phyloP scores from a whole-genome alignment of 2,797 vertebrate genomes.

The Leptodactylus fallax region DNA sequence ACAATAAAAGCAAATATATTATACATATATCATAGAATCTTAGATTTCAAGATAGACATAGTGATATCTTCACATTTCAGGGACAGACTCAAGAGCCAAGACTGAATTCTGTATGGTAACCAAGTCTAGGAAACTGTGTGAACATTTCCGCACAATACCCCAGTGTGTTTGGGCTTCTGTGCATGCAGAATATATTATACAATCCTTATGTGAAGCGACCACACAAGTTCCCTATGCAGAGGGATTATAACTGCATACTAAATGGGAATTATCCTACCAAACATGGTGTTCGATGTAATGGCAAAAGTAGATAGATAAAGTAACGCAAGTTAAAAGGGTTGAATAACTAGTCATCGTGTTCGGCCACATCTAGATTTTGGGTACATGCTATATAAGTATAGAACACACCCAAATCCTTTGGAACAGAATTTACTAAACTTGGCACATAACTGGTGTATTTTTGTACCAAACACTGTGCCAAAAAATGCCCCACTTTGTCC shows the following conservation, averaged over 20 bases:
- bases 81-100: not conserved
- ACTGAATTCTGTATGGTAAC: not conserved
- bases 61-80: not conserved
- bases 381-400: not conserved
- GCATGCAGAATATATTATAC: slow-evolving; percentile 14
- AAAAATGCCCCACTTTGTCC: no score
- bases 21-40: not conserved
- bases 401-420: not conserved
- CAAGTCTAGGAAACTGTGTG: not conserved
- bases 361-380: not conserved
- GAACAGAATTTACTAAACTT: no score
- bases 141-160: not conserved
- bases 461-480: no score
- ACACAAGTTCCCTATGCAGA: not conserved
- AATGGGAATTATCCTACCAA: not conserved
- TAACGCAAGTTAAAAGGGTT: not conserved
- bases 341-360: not conserved
- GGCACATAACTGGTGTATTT: no score
- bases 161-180: not conserved
- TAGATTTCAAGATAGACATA: not conserved
- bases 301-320: no score
- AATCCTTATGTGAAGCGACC: not conserved
- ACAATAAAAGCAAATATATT: not conserved
- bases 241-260: not conserved
- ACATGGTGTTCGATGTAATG: not conserved